Percentiles rank a stretch among this genome's conserved stretches.
phyloP scores from a whole-genome alignment of 2,113 vertebrate genomes.

The Mesitornis unicolor region DNA sequence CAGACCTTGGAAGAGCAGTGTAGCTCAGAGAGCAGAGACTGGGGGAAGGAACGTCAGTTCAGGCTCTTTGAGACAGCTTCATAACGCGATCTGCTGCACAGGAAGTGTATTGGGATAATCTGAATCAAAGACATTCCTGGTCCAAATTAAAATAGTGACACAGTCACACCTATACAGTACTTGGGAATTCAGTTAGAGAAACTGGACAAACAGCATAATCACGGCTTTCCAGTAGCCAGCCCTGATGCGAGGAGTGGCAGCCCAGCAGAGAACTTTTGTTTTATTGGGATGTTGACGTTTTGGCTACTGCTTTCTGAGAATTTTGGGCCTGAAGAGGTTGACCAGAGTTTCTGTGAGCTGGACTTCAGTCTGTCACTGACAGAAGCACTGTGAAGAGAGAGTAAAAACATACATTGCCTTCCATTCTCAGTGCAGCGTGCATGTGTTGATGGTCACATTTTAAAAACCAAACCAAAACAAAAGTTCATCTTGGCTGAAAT shows the following conservation, averaged over 20 bases:
- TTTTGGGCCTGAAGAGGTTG: neutral
- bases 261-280: neutral
- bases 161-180: neutral
- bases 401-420: neutral
- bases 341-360: neutral
- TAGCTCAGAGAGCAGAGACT: neutral
- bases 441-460: neutral
- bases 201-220: neutral
- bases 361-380: neutral
- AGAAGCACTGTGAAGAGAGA: neutral
- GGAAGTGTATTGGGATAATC: neutral
- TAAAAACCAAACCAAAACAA: neutral
- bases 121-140: neutral
- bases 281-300: neutral
- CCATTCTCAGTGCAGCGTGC: neutral
- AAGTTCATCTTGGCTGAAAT: neutral
- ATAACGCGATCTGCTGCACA: fast-evolving
- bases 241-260: neutral
- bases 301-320: neutral
- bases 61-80: neutral
- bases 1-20: neutral
- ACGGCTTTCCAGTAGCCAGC: neutral
- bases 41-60: too few species aligned
- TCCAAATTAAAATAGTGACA: neutral
- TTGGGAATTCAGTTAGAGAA: neutral